Conservation (phyloP, 2,113 vertebrate genomes). For the Leptosomus discolor region DNA sequence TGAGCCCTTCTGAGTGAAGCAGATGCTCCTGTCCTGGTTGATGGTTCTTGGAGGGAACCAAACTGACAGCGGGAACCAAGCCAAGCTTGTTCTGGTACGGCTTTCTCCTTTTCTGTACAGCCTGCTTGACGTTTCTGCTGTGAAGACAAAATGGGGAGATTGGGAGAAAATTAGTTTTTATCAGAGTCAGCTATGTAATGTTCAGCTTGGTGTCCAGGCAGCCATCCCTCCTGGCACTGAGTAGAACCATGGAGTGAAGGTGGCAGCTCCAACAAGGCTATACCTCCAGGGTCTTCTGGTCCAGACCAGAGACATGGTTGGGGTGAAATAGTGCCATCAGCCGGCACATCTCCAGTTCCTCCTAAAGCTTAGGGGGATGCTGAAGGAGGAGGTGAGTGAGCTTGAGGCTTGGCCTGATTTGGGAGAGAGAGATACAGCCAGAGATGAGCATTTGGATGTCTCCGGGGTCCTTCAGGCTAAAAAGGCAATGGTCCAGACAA, state of each 20-base stretch:
- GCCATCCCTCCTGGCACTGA: neutral
- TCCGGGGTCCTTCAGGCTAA: neutral
- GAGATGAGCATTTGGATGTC: neutral
- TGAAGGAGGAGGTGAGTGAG: neutral
- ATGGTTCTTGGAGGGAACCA: slow-evolving; percentile 22
- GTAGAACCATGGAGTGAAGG: neutral
- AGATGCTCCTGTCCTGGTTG: slow-evolving; percentile 17
- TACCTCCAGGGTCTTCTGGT: neutral
- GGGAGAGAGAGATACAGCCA: neutral
- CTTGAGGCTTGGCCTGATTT: neutral
- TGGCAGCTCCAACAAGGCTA: neutral
- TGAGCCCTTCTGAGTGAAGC: neutral
- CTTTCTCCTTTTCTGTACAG: neutral
- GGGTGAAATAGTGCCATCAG: neutral
- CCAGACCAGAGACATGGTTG: neutral
- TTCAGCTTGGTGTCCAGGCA: neutral
- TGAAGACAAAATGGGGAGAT: neutral
- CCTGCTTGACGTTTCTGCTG: neutral
- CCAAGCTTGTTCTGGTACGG: slow-evolving; percentile 24
- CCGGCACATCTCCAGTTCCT: neutral
- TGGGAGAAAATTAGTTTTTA: neutral
- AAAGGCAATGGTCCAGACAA: neutral
- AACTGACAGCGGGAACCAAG: neutral
- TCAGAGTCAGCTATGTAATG: neutral
- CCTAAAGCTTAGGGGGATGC: neutral